These are phyloP conservation scores for Bovichtus variegatus DNA, from an alignment of 2,797 vertebrate genomes.

Conservation along the genomic window DNA sequence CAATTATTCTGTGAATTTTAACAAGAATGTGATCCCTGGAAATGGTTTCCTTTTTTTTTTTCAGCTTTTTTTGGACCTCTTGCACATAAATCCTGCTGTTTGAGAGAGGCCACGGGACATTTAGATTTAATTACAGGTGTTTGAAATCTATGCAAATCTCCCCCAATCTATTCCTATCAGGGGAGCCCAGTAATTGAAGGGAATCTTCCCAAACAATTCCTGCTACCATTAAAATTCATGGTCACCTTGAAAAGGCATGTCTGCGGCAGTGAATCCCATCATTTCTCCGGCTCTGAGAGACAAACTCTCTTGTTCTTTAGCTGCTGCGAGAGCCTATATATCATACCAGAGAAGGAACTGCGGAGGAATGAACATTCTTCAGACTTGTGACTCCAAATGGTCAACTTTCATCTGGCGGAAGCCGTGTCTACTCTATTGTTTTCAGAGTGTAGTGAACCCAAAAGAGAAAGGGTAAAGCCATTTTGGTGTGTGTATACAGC, in stretches of 20 bases:
- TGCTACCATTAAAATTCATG: slow-evolving; percentile 82
- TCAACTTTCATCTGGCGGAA: slow-evolving; percentile 82
- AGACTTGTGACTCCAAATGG: slow-evolving; percentile 79
- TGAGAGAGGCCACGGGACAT: slow-evolving; percentile 77
- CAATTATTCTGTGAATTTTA: slow-evolving; percentile 90
- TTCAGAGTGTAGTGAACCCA: slow-evolving; percentile 85
- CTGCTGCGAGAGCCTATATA: slow-evolving; percentile 24
- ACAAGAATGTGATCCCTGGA: slow-evolving; percentile 82
- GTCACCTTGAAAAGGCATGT: slow-evolving; percentile 82
- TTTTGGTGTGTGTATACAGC: slow-evolving; percentile 75
- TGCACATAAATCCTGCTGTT: slow-evolving; percentile 66
- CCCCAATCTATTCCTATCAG: slow-evolving; percentile 80
- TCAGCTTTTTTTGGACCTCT: slow-evolving; percentile 12
- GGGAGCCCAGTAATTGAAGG: slow-evolving; percentile 76
- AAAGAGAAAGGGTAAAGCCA: slow-evolving; percentile 83
- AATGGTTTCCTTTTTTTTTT: slow-evolving; percentile 51
- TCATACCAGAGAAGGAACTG: slow-evolving; percentile 63
- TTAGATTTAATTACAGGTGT: slow-evolving; percentile 85
- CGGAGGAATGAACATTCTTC: slow-evolving; percentile 77
- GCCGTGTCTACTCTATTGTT: slow-evolving; percentile 75
- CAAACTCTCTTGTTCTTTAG: slow-evolving; percentile 72
- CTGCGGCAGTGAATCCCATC: slow-evolving; percentile 69
- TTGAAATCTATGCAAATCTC: slow-evolving; percentile 85
- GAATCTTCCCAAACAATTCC: slow-evolving; percentile 77
- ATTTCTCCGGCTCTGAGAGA: slow-evolving; percentile 65